Base-by-base conservation (phyloP, 2,888 invertebrate genomes). In the Ichneumoninae sp. region DNA sequence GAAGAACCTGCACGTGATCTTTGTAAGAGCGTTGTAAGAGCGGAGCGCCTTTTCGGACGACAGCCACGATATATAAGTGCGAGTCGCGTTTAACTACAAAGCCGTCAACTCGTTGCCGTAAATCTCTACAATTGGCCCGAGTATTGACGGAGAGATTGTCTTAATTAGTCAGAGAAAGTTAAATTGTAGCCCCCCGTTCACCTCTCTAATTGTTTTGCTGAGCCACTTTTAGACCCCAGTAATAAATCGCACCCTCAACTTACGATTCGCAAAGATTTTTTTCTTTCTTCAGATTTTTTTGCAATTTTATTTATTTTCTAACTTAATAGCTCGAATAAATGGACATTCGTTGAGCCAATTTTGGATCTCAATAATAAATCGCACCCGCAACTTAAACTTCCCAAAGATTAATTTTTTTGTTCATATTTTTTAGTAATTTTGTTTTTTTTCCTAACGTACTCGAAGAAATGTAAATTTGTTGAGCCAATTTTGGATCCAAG, bases 31-130 rank as follows among this genome's bases (percentile, higher is more conserved):
- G 86, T 87, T 85, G 87, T 87, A 84, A 87, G 16, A 47, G 13
- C 44, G 33, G 16, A 62, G 16, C 16, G 62, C 16, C 62, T 62
- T n/a, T 80, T 83, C 70, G 69, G 66, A 85, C 69, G 84, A 75
- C 79, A 19, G 54, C n/a, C 6, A 26, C 30, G 19, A 66, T 40
- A 66, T 36, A 84, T 88, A 90, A 87, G 88, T 85, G 87, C 65
- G 88, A 85, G 89, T 88, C 87, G 88, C 83, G 88, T 88, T 77
- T 86, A 86, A 89, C 89, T 89, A 92, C 91, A 91, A 92, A 91
- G 90, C 90, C 90, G 89, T 91, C 90, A 89, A 89, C 90, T 89
- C 79, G 79, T 57, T 72, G 71, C 60, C 89, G 89, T 91, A 91
- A 91, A 91, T 91, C 91, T 90, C 84, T 68, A 78, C 71, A 79